A percentile compares a stretch with the other conserved stretches of the same genome.
phyloP scores from a whole-genome alignment of 2,113 vertebrate species.

The Athene cunicularia region DNA sequence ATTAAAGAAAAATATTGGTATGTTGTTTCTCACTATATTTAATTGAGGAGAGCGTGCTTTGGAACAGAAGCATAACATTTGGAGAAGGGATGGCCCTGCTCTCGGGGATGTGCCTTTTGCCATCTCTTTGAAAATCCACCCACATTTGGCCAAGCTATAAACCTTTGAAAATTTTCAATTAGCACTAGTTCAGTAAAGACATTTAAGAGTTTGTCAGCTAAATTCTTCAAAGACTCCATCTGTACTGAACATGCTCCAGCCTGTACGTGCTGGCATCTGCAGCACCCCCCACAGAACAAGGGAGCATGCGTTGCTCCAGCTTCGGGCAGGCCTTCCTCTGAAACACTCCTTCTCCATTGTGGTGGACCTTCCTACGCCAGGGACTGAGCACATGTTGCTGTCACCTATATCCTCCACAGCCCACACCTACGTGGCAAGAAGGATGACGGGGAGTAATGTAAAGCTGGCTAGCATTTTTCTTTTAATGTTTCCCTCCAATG shows the following conservation, averaged over 20 bases:
- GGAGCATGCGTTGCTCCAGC: not conserved
- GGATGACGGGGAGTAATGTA: not conserved
- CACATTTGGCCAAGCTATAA: conserved; percentile 71
- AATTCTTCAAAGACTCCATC: conserved; percentile 69
- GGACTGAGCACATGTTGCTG: not conserved
- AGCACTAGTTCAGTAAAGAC: conserved; percentile 60
- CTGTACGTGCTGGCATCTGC: conserved; percentile 54
- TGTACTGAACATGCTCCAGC: conserved; percentile 62
- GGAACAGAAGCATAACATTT: conserved; percentile 66
- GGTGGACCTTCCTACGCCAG: not conserved
- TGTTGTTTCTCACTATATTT: conserved; percentile 53
- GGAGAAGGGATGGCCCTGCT: conserved; percentile 62
- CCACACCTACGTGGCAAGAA: not conserved
- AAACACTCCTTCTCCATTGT: not conserved
- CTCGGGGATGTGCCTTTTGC: conserved; percentile 65
- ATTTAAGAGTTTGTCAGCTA: conserved; percentile 70
- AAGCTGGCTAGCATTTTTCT: not conserved
- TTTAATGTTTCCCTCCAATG: not conserved
- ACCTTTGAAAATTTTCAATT: conserved; percentile 69
- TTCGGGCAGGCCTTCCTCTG: not conserved
- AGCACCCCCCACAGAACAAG: not conserved
- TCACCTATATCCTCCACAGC: not conserved
- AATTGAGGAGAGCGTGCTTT: conserved; percentile 44
- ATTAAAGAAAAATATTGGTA: conserved; percentile 50
- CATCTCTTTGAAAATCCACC: conserved; percentile 67